phyloP scores from a whole-genome alignment of 2,888 invertebrate species.

The Spilarctia lutea region DNA sequence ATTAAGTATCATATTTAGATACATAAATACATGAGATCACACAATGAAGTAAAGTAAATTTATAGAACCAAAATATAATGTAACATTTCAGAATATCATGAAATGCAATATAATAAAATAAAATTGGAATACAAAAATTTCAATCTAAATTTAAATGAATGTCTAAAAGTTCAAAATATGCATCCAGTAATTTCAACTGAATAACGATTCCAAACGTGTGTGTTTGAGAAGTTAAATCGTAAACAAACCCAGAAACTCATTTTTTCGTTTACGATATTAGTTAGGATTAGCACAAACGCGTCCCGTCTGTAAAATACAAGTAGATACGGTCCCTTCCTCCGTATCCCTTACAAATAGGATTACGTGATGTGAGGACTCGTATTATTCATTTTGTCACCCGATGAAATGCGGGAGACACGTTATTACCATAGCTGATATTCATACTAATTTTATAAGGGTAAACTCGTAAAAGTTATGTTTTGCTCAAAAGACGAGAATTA shows the following conservation, averaged over 20 bases:
- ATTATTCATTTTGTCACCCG: constrained; percentile 51
- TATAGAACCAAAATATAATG: neutral
- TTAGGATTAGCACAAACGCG: constrained; percentile 35
- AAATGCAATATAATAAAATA: neutral
- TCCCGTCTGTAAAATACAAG: constrained; percentile 39
- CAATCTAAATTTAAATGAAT: neutral
- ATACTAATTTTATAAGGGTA: constrained; percentile 22
- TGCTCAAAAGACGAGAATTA: neutral
- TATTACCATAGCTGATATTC: constrained; percentile 22
- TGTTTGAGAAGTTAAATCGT: neutral
- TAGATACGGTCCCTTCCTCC: constrained; percentile 28
- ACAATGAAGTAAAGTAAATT: neutral
- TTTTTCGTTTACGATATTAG: constrained; percentile 32
- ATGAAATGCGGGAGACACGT: constrained; percentile 27
- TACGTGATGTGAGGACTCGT: constrained; percentile 50
- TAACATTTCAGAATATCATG: neutral
- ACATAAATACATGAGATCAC: no score
- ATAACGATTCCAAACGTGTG: neutral
- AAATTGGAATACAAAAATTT: neutral
- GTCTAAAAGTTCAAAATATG: no score
- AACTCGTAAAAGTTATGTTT: constrained; percentile 10
- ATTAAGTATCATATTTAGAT: neutral
- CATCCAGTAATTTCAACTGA: no score
- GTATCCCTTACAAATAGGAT: constrained; percentile 50
- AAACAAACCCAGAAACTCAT: neutral